Conservation (phyloP, 2,888 invertebrate genomes). For the Caradrina clavipalpis region DNA sequence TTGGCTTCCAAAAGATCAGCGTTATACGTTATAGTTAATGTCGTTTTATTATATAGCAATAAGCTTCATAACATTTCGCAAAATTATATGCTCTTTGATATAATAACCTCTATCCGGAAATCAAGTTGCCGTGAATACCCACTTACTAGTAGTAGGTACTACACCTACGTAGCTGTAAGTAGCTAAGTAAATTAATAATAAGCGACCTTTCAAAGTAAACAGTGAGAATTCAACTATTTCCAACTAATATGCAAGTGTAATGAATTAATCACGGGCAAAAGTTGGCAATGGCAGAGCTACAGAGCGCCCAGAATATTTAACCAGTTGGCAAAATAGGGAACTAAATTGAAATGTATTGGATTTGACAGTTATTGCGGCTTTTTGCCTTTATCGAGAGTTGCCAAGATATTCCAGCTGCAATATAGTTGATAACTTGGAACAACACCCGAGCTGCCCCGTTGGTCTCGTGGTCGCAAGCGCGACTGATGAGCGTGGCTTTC, state of each 20-base stretch:
- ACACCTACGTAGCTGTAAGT: neutral
- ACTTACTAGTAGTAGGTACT: neutral
- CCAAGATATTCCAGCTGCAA: constrained; percentile 15
- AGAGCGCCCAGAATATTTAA: constrained; percentile 3
- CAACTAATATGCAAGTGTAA: constrained; percentile 57
- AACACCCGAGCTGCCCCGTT: too few species aligned
- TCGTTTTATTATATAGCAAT: too few species aligned
- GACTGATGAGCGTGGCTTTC: too few species aligned
- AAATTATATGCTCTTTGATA: neutral
- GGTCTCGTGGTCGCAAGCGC: too few species aligned
- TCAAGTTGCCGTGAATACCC: neutral
- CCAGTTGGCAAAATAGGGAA: neutral
- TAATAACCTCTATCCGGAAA: neutral
- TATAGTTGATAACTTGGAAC: constrained; percentile 4
- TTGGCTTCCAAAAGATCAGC: neutral
- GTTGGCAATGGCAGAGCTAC: constrained; percentile 8
- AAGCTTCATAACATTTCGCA: neutral
- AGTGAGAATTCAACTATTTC: constrained; percentile 22
- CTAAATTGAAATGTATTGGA: constrained; percentile 18
- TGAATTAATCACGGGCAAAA: constrained; percentile 39
- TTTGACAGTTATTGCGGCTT: constrained; percentile 9
- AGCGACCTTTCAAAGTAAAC: constrained; percentile 16
- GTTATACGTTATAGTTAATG: neutral
- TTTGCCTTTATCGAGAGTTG: constrained; percentile 12
- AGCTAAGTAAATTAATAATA: constrained; percentile 30